Base-by-base conservation (phyloP, 2,113 vertebrate species). In the Amphiprion ocellaris region DNA sequence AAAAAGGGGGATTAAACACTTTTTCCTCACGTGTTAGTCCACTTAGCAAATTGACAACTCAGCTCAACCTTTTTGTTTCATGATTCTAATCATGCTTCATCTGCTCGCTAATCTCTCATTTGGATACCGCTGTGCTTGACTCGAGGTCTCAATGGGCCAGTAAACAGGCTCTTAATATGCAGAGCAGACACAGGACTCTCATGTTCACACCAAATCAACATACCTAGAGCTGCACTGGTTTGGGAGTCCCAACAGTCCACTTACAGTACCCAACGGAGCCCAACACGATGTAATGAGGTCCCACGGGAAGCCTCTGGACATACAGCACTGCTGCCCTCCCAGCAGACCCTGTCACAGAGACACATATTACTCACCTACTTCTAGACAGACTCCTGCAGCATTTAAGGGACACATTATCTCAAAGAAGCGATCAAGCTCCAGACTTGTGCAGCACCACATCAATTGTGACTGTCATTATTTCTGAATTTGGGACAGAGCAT, bases 101-200 rank as follows among this genome's bases (percentile, higher is more conserved):
- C 90, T 87, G 77, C 72, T 77, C 77, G 86, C 84, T 94, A 92
- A 92, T 93, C 86, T 87, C 86, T 77, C 66, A 74, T 85, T 91
- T 81, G 75, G 68, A 74, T 49, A 70, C 83, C 56, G 66, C 63
- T 70, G 78, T 53, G 77, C 77, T 88, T 67, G 74, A 90, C 88
- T 77, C 69, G 17, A 9, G 74, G 69, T 76, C 75, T 67, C 81
- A 41, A 50, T 79, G 73, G 75, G 72, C 79, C 55, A 68, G 81
- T 90, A 93, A 91, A 94, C 83, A 91, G 78, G 39, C 84, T 86
- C 85, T 90, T 83, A 74, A 77, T 70, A 91, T 94, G 91, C 90
- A 89, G 75, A 89, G 74, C 89, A 87, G 64, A 70, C 73, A 50
- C 72, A 17, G n/a, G 30, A 55, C 63, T 77, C 28, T 41, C 73